phyloP scores from a whole-genome alignment of 2,113 vertebrate genomes.

The Seriola rivoliana region DNA sequence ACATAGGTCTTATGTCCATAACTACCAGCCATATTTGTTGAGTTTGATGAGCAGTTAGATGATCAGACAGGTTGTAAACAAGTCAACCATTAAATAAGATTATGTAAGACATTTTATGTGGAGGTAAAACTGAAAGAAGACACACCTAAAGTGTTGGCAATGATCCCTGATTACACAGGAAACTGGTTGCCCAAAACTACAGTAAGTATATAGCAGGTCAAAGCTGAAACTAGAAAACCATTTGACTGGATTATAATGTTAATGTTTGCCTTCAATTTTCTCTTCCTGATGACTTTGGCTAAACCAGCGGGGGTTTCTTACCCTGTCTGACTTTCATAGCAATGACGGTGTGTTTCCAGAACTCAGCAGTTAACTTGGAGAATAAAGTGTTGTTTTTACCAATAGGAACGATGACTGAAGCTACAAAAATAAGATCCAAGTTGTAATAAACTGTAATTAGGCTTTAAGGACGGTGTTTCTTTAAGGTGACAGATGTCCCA shows the following conservation, averaged over 20 bases:
- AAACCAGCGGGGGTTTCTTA: neutral
- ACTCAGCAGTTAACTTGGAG: neutral
- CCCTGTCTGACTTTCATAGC: neutral
- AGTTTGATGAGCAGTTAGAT: neutral
- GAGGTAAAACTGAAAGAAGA: neutral
- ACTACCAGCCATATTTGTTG: neutral
- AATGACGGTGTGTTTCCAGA: neutral
- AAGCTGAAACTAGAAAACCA: neutral
- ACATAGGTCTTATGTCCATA: neutral
- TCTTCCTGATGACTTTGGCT: neutral
- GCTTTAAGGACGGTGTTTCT: neutral
- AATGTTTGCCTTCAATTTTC: neutral
- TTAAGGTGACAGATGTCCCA: neutral
- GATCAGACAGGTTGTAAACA: conserved; percentile 6
- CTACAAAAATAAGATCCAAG: neutral
- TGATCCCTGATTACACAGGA: neutral
- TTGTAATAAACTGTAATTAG: neutral
- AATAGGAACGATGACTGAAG: neutral
- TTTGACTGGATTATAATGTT: neutral
- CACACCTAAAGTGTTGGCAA: neutral
- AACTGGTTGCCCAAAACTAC: neutral
- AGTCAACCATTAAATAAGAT: neutral
- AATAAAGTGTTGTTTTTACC: neutral
- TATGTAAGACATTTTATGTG: neutral
- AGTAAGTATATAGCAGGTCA: neutral